Percentiles rank a stretch among this genome's conserved stretches.
Evolutionary conservation across 2,888 invertebrate species (phyloP).

Genomic region (Athetis lepigone): DNA sequence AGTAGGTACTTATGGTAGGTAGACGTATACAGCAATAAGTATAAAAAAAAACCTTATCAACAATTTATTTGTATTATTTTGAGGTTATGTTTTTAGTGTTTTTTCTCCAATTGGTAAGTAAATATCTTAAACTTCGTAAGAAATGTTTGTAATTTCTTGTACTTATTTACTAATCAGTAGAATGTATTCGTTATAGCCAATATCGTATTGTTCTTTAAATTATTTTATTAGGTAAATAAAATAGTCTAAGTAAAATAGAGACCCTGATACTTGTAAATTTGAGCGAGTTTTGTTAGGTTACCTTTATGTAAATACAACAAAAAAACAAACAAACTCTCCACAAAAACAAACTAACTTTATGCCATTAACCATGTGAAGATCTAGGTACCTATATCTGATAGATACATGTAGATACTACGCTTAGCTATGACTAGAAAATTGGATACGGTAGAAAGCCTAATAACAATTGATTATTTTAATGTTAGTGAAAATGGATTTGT

Average conservation of each 20-base stretch:
- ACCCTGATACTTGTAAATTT: background rate
- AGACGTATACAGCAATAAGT: too few species aligned
- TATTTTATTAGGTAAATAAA: background rate
- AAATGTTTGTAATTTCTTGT: background rate
- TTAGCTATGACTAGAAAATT: background rate
- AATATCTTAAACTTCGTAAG: background rate
- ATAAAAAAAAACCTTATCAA: background rate
- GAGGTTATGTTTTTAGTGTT: background rate
- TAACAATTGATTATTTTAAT: too few species aligned
- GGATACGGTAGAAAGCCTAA: background rate
- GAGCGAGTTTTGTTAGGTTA: background rate
- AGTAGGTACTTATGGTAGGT: too few species aligned
- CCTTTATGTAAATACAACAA: background rate
- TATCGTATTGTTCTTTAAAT: background rate
- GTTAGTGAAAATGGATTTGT: background rate
- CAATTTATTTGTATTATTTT: background rate
- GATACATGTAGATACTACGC: background rate
- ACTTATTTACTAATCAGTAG: background rate
- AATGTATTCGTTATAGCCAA: background rate
- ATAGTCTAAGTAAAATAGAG: too few species aligned
- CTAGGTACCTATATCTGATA: too few species aligned
- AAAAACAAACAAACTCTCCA: too few species aligned
- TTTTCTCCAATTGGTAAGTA: background rate
- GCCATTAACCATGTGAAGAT: too few species aligned
- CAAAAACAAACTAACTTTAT: background rate